These are phyloP conservation scores for Alentia gelatinosa DNA, from an alignment of 2,888 invertebrate species.

Conservation along the genomic window DNA sequence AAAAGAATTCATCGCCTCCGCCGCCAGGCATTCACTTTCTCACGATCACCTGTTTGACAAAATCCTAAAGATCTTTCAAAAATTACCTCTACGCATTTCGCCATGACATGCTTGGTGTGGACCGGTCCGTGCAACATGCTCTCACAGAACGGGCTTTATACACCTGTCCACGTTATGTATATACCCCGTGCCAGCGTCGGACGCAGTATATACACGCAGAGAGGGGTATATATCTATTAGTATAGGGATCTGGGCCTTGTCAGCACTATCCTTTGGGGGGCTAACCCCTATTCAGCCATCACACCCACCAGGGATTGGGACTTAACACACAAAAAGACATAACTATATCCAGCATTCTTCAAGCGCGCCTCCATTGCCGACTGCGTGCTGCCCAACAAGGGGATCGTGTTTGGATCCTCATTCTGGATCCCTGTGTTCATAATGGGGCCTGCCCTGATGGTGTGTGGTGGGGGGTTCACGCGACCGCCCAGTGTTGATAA, in stretches of 20 bases:
- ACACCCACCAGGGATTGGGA: neutral
- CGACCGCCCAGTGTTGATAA: neutral
- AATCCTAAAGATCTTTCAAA: neutral
- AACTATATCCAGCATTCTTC: neutral
- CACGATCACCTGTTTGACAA: constrained; percentile 20
- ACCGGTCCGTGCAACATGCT: too few species aligned
- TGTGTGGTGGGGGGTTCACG: neutral
- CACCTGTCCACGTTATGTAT: too few species aligned
- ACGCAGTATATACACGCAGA: too few species aligned
- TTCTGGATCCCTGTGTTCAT: neutral
- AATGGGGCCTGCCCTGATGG: neutral
- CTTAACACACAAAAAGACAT: neutral
- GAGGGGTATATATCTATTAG: too few species aligned
- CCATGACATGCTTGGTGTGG: too few species aligned
- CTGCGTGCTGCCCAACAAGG: neutral
- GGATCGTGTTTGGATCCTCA: neutral
- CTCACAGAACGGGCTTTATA: too few species aligned
- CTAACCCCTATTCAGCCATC: too few species aligned
- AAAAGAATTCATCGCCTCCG: neutral
- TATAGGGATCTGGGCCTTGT: too few species aligned
- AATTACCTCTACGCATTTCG: neutral
- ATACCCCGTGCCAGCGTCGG: too few species aligned
- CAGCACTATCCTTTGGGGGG: too few species aligned
- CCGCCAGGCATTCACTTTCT: neutral
- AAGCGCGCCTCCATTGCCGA: neutral